Percentiles rank a stretch among this genome's conserved stretches.
These are phyloP conservation scores for Carduelis carduelis DNA, from an alignment of 2,797 vertebrate genomes.

Conservation along the genomic window DNA sequence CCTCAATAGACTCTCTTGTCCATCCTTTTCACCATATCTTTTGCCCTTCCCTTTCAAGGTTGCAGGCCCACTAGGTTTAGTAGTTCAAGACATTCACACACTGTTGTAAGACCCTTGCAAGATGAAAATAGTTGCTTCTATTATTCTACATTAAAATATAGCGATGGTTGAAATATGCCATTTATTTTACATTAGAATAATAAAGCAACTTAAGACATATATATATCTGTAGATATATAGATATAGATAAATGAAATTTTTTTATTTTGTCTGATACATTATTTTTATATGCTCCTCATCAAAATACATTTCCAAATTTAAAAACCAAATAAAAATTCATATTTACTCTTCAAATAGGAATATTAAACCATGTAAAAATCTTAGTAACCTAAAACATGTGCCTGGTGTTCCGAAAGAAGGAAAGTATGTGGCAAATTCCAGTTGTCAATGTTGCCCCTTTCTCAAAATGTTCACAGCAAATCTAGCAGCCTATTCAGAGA, in stretches of 20 bases:
- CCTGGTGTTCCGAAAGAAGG: not conserved
- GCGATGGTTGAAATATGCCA: not conserved
- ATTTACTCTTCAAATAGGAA: not conserved
- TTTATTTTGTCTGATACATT: not conserved
- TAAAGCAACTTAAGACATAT: not conserved
- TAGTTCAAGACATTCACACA: not conserved
- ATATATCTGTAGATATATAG: not conserved
- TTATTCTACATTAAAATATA: not conserved
- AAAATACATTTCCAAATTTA: not conserved
- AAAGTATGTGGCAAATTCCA: not conserved
- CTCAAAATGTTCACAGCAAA: not conserved
- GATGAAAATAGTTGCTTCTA: not conserved
- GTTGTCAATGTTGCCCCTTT: not conserved
- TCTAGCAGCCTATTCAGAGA: not conserved
- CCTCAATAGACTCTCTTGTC: not conserved
- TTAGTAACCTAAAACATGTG: constrained; percentile 3
- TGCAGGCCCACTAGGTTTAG: not conserved
- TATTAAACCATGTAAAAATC: not conserved
- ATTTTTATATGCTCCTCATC: not conserved
- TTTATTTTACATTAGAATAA: not conserved
- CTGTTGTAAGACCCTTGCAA: not conserved
- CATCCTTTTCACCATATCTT: not conserved
- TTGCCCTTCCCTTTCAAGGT: not conserved
- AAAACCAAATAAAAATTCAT: not conserved
- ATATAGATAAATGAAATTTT: not conserved